Percentiles rank a stretch among this genome's conserved stretches.
Evolutionary conservation across 2,113 vertebrate species (phyloP).

Genomic region (Oreotragus oreotragus): DNA sequence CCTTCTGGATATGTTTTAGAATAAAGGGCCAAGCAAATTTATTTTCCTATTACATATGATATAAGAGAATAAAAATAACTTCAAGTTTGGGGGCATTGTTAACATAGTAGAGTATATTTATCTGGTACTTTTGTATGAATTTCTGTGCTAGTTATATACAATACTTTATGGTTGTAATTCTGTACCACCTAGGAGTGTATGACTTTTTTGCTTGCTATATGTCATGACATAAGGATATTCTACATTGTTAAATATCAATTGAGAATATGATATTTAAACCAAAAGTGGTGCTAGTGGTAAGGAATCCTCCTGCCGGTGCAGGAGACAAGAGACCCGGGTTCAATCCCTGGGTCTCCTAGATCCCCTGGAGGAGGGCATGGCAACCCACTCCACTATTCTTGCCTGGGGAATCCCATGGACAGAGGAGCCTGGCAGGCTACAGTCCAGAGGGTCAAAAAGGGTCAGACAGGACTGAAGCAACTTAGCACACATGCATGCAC

Average conservation of each 20-base stretch:
- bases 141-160: background rate
- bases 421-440: background rate
- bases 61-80: background rate
- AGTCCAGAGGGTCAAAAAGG: background rate
- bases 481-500: background rate
- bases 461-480: background rate
- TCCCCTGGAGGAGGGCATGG: background rate
- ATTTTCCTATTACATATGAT: background rate
- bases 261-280: background rate
- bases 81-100: background rate
- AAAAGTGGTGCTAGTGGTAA: background rate
- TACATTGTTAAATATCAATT: background rate
- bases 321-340: background rate
- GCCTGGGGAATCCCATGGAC: background rate
- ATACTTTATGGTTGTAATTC: background rate
- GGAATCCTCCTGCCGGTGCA: rapidly evolving
- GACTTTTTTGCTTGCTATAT: background rate
- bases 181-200: background rate
- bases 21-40: background rate
- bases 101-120: background rate
- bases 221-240: background rate
- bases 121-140: background rate
- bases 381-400: background rate
- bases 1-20: background rate
- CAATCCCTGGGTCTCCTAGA: background rate